Percentiles rank a stretch among this genome's conserved stretches.
Conservation (phyloP, 2,888 invertebrate genomes). For the Eudasyphora cyanicolor region DNA sequence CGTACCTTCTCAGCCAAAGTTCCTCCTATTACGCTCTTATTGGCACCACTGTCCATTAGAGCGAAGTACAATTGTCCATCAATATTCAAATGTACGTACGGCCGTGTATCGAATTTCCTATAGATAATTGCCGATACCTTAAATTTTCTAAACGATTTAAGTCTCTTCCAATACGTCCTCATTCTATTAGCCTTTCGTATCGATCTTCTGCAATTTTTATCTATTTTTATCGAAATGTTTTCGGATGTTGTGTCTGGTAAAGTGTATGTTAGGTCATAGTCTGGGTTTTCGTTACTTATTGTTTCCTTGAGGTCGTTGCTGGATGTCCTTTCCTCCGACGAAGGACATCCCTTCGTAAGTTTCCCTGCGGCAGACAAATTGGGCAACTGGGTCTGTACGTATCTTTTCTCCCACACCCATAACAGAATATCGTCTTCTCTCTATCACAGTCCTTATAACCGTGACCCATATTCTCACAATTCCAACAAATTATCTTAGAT, state of each 20-base stretch:
- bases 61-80: background rate
- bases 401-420: slow-evolving; percentile 9
- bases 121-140: background rate
- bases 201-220: no score
- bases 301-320: background rate
- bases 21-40: background rate
- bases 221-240: no score
- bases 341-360: background rate
- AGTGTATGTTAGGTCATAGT: no score
- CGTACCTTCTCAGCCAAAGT: background rate
- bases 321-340: background rate
- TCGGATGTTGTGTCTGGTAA: no score
- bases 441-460: background rate
- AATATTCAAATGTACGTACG: background rate
- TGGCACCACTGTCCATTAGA: background rate
- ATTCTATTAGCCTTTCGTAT: no score
- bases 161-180: background rate
- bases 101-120: background rate
- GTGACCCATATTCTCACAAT: slow-evolving; percentile 23
- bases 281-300: background rate
- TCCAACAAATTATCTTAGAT: no score
- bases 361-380: background rate
- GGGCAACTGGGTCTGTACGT: background rate
- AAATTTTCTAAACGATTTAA: background rate
- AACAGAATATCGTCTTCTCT: background rate